phyloP scores from a whole-genome alignment of 2,797 vertebrate species.

The Manis javanica region DNA sequence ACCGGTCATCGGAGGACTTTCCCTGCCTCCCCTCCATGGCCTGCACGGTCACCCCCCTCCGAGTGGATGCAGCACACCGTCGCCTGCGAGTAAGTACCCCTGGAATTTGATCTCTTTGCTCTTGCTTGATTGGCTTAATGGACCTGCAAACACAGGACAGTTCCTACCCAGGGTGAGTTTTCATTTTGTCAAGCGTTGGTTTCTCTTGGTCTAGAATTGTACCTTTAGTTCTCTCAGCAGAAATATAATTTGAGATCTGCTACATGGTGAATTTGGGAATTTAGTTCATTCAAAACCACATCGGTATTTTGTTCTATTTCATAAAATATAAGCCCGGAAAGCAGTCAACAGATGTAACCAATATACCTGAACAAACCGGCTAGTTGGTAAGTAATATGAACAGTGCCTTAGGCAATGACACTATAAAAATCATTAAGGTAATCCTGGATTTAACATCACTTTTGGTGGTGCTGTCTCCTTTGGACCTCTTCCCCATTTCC shows the following conservation, averaged over 20 bases:
- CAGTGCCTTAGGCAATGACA: neutral
- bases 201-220: neutral
- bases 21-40: conserved; percentile 91
- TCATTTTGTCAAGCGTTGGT: neutral
- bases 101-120: neutral
- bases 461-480: neutral
- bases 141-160: neutral
- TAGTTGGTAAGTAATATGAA: neutral
- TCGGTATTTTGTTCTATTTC: neutral
- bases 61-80: conserved; percentile 93
- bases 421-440: neutral
- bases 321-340: neutral
- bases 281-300: neutral
- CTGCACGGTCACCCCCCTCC: conserved; percentile 91
- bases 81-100: conserved; percentile 93
- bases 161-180: neutral
- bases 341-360: neutral
- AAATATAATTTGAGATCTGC: neutral
- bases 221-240: neutral
- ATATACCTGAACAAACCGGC: neutral
- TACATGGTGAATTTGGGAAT: neutral
- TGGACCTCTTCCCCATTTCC: neutral
- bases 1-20: conserved; percentile 93
- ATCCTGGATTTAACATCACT: neutral
- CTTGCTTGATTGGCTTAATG: neutral